Evolutionary conservation across 2,797 vertebrate genomes (phyloP).

Genomic region (Arnoldichthys spilopterus): DNA sequence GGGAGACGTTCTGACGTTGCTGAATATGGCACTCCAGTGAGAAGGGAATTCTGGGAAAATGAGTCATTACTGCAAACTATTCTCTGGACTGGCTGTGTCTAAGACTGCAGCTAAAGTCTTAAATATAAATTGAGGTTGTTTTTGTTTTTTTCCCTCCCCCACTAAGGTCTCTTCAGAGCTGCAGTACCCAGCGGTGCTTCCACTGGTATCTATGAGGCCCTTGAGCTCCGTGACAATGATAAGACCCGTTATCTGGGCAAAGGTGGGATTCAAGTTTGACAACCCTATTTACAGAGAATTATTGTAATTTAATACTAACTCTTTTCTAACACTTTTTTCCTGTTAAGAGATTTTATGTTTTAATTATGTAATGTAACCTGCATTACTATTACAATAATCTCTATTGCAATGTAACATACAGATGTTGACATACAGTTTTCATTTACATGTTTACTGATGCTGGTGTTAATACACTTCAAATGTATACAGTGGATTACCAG

Average conservation of each 20-base stretch:
- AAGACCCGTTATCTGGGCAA: slow-evolving; percentile 97
- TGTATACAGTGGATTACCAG: too few species aligned
- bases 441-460: too few species aligned
- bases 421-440: too few species aligned
- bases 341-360: too few species aligned
- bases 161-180: slow-evolving; percentile 93
- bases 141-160: slow-evolving; percentile 8
- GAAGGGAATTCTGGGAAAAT: not conserved
- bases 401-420: too few species aligned
- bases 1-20: not conserved
- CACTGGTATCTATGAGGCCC: slow-evolving; percentile 96
- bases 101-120: not conserved
- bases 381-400: too few species aligned
- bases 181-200: slow-evolving; percentile 98
- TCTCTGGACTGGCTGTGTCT: not conserved
- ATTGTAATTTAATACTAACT: too few species aligned
- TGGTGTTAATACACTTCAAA: too few species aligned
- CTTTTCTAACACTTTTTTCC: too few species aligned
- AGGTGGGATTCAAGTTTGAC: slow-evolving; percentile 73
- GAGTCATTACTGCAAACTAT: slow-evolving; percentile 6
- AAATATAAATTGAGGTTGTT: not conserved
- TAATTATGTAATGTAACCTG: too few species aligned
- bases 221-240: slow-evolving; percentile 98
- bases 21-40: not conserved
- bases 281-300: not conserved